These are phyloP conservation scores for Brachionus calyciflorus DNA, from an alignment of 1,140 invertebrate genomes.

Conservation along the genomic window DNA sequence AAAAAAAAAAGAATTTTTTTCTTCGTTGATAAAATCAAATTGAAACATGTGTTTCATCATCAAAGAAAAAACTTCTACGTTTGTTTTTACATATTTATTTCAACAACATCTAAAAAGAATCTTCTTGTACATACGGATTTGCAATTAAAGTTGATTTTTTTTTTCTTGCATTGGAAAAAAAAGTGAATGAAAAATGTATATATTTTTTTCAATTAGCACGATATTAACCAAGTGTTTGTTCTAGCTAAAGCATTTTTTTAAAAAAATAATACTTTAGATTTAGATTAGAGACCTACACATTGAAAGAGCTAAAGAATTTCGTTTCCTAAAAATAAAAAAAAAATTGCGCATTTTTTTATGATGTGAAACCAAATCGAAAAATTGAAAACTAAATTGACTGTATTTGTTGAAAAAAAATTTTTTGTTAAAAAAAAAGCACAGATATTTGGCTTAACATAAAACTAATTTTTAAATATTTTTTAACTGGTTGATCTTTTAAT, in stretches of 20 bases:
- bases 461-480: no score
- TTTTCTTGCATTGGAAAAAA: conserved; percentile 10
- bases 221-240: no score
- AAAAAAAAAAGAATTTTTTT: neutral
- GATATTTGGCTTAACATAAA: no score
- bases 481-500: no score
- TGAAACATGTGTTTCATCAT: conserved; percentile 33
- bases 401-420: no score
- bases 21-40: conserved; percentile 8
- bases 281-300: neutral
- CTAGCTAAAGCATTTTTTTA: conserved; percentile 1
- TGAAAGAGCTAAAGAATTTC: no score
- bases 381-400: no score
- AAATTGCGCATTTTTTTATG: no score
- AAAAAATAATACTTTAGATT: neutral
- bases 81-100: conserved; percentile 11
- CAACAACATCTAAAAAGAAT: neutral
- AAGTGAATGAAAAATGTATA: neutral
- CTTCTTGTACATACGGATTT: conserved; percentile 37
- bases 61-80: conserved; percentile 20
- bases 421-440: no score
- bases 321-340: no score
- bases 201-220: no score
- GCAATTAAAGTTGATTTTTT: conserved; percentile 26
- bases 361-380: no score